Evolutionary conservation across 2,113 vertebrate genomes (phyloP), one percentile per base, ranked within the genome.

Genomic region (Merops nubicus): DNA sequence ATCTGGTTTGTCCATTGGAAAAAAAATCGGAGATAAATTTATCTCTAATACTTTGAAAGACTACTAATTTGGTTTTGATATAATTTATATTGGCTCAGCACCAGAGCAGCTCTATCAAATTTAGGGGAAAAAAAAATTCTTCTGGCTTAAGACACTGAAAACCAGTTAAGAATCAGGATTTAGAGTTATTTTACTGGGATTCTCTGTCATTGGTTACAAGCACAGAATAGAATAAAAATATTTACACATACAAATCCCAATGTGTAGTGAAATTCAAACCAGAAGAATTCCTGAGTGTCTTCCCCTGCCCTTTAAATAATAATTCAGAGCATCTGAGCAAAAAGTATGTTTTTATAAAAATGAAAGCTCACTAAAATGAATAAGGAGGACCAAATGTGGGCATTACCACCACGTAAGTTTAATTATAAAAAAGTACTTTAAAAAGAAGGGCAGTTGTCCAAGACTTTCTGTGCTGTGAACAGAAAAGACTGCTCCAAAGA

Each of bases 31-130:
- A 63, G 18, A 81, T 81, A 81, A 89, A 87, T 96, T 95, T 92
- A 67, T 91, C 51, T 68, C 65, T 85, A 73, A 85, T 96, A 82
- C 18, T 94, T 96, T 92, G 77, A 93, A 47, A 85, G 53, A 77
- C 14, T 28, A 88, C 33, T 95, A 83, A 88, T 89, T 95, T 89
- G 12, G 7, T 93, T 93, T 82, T 80, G 34, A 70, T 94, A 53
- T 88, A 89, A 85, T 94, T 94, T 90, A 83, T 96, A 80, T 42
- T 90, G 81, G 82, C 88, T 90, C 38, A 88, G 43, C 7, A 84
- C 40, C 65, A 94, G 18, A 63, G 51, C 85, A 86, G 23, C 34
- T 83, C 62, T 88, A 74, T 91, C 63, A 85, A 70, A 74, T 85
- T 53, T 65, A 29, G 15, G 25, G 13, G 4, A 1, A 43, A 87